Evolutionary conservation across 2,888 invertebrate species (phyloP).

Genomic region (Acleris cristana): DNA sequence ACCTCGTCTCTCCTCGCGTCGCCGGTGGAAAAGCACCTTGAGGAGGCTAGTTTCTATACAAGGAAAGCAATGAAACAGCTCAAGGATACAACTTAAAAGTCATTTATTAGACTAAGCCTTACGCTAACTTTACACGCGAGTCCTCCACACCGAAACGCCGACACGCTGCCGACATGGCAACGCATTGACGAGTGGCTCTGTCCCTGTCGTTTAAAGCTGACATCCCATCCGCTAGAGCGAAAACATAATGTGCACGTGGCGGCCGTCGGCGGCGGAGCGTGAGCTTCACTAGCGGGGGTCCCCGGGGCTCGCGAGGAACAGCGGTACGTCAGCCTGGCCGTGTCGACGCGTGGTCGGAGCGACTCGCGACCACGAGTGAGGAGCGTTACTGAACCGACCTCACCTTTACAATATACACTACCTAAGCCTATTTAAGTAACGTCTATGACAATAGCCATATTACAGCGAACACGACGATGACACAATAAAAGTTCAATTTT

Average conservation of each 20-base stretch:
- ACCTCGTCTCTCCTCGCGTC: too few species aligned
- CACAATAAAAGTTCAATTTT: not conserved
- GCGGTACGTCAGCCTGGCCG: too few species aligned
- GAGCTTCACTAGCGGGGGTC: too few species aligned
- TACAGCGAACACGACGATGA: not conserved
- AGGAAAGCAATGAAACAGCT: conserved; percentile 3
- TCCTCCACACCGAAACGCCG: not conserved
- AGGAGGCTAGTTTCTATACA: too few species aligned
- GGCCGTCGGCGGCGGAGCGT: too few species aligned
- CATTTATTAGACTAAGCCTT: conserved; percentile 21
- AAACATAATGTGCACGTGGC: too few species aligned
- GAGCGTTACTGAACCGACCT: not conserved
- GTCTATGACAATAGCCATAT: not conserved
- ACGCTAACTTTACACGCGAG: conserved; percentile 12
- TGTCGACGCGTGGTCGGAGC: too few species aligned
- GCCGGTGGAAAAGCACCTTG: too few species aligned
- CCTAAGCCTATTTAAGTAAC: not conserved
- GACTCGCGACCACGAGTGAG: too few species aligned
- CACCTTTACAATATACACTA: not conserved
- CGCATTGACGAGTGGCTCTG: not conserved
- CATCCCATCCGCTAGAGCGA: too few species aligned
- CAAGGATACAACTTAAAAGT: not conserved
- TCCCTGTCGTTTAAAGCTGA: not conserved
- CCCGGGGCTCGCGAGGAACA: too few species aligned
- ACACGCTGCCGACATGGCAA: not conserved